Base-by-base conservation (phyloP, 2,888 invertebrate genomes). In the Drosophila eohydei region DNA sequence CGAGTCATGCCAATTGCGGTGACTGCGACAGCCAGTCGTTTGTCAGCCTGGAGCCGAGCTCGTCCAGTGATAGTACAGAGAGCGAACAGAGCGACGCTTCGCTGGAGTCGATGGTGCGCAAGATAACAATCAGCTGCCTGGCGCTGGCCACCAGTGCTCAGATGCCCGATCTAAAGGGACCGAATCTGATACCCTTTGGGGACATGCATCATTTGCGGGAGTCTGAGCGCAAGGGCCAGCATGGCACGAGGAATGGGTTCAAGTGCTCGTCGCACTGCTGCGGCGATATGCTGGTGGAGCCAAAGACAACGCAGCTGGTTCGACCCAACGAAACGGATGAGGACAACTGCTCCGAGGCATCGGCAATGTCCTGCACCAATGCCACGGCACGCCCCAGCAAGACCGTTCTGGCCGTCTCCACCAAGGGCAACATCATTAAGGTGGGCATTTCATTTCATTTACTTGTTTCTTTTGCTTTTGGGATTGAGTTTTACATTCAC, bases 131-230 rank as follows among this genome's bases (percentile, higher is more conserved):
- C 1, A 71, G 72, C 3, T 90, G 90, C 26, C 38, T 90, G 62
- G 86, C 90, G 0, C 5, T 26, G 41, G 90, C 90, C 11, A 84
- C 86, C 3, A 82, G 72, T 9, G 60, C 83, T 0, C 60, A 75
- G 14, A 8, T 80, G 44, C 86, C 89, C 4, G 86, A 87, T 32
- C 50, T 87, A 0, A 71, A 54, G 54, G 86, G 86, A 0, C 85
- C 86, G 28, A 87, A 87, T 74, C 60, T 89, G 46, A 80, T 87
- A 59, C 86, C 86, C 32, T 87, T 78, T 40, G 86, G 86, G 5
- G 85, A 87, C 14, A 87, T 87, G 90, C 67, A 76, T n/a, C 40
- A 72, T n/a, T 60, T 87, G 7, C 74, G 63, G 21, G 65, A 88
- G 21, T 56, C 80, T 9, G 89, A 89, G 8, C 66, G 59, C 1